Evolutionary conservation across 2,888 invertebrate genomes (phyloP), one percentile per base, ranked within the genome.

Genomic region (Leptinotarsa rubiginosa): DNA sequence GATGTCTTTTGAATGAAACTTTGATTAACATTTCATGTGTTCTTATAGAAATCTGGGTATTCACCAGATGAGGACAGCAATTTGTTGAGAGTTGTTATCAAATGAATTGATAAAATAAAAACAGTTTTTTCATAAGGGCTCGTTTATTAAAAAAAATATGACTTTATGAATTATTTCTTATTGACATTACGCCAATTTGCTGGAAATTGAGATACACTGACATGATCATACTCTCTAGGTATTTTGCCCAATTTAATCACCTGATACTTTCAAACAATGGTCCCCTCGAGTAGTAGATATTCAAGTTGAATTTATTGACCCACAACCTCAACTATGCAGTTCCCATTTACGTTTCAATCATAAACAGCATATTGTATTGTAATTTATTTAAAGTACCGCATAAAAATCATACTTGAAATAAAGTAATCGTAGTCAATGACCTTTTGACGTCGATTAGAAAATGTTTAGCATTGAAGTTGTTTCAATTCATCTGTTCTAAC

Each of bases 251-350:
- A 56, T 56, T 56, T 4, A 13, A 4, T 15, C 56, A 56, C 56
- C 56, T 56, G 56, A 56, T 56, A 20, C 15, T 12, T 15, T 22
- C 0, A 56, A 50, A 25, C 56, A 56, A 56, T 56, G 15, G 56
- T 1, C 3, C 22, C 22, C 12, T 25, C 13, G 1, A 4, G 22
- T 20, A 56, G 56, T 56, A 13, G 22, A 50, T n/a, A 50, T 50
- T 56, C 56, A 0, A 62, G n/a, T n/a, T 41, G 62, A 62, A 62
- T 62, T 16, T 62, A n/a, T 62, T 62, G 31, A 62, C 62, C 62
- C 16, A n/a, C 16, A 62, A 62, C 62, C 41, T 15, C 41, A n/a
- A 31, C 62, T 41, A 41, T 41, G 62, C 31, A 41, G 62, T 62
- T 62, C n/a, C 41, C 3, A 62, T 7, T 20, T 62, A 62, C 62